These are phyloP conservation scores for Sitodiplosis mosellana DNA, from an alignment of 1,140 invertebrate species.

Conservation along the genomic window DNA sequence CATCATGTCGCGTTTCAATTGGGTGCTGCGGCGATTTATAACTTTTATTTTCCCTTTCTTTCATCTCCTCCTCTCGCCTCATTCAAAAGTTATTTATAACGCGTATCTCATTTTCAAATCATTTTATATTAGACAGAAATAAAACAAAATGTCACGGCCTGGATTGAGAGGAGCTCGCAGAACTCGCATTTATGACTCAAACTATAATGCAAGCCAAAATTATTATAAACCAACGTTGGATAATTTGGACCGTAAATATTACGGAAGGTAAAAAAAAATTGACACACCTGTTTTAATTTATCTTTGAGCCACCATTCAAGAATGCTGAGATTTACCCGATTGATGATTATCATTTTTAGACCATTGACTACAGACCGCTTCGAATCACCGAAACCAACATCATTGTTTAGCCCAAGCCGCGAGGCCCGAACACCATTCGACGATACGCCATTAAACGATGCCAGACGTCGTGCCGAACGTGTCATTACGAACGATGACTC, in stretches of 20 bases:
- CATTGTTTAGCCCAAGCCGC: not conserved
- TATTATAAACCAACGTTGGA: slow-evolving; percentile 58
- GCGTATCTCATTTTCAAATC: no score
- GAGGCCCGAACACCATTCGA: not conserved
- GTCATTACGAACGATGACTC: slow-evolving; percentile 10
- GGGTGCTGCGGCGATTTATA: no score
- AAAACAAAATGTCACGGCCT: not conserved
- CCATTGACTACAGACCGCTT: no score
- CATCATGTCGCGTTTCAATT: no score
- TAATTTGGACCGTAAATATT: slow-evolving; percentile 48
- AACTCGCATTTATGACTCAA: slow-evolving; percentile 57
- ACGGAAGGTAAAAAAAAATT: slow-evolving; percentile 2
- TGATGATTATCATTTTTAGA: not conserved
- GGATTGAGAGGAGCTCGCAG: slow-evolving; percentile 37
- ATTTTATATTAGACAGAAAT: no score
- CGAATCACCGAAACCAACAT: no score
- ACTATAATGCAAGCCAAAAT: slow-evolving; percentile 58
- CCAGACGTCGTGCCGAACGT: slow-evolving; percentile 9
- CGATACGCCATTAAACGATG: not conserved
- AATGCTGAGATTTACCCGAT: not conserved
- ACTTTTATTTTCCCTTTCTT: no score
- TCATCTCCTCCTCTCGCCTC: no score
- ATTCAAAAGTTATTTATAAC: no score
- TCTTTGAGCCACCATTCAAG: not conserved
- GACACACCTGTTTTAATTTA: no score